phyloP scores from a whole-genome alignment of 2,888 invertebrate genomes.

The Rotaria magnacalcarata region DNA sequence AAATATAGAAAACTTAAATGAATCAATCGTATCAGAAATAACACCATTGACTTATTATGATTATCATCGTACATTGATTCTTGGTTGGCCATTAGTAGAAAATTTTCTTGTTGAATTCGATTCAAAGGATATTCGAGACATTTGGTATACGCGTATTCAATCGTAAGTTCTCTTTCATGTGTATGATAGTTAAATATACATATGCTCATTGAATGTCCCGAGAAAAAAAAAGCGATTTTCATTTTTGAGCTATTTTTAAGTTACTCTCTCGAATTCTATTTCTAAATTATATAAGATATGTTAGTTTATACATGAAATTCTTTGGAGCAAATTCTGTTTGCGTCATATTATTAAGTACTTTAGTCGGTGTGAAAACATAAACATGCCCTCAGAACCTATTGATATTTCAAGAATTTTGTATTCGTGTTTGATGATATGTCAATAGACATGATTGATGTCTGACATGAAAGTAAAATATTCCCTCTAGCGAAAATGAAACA shows the following conservation, averaged over 20 bases:
- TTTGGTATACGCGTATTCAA: conserved; percentile 2
- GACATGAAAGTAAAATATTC: not conserved
- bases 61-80: not conserved
- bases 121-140: not conserved
- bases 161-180: not conserved
- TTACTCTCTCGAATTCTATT: too few relatives aligned
- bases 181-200: too few relatives aligned
- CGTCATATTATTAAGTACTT: not conserved
- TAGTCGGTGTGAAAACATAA: not conserved
- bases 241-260: too few relatives aligned
- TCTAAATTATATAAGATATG: too few relatives aligned
- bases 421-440: not conserved
- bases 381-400: not conserved
- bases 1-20: not conserved
- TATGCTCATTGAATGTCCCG: too few relatives aligned
- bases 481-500: not conserved
- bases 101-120: conserved; percentile 25
- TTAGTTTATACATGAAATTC: too few relatives aligned
- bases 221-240: too few relatives aligned
- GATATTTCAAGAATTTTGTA: not conserved
- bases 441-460: not conserved
- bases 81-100: conserved; percentile 27
- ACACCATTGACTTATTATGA: conserved; percentile 18
- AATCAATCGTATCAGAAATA: not conserved
- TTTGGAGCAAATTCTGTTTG: not conserved